Evolutionary conservation across 2,797 vertebrate genomes (phyloP), one percentile per base, ranked within the genome.

Genomic region (Scolopax rusticola): DNA sequence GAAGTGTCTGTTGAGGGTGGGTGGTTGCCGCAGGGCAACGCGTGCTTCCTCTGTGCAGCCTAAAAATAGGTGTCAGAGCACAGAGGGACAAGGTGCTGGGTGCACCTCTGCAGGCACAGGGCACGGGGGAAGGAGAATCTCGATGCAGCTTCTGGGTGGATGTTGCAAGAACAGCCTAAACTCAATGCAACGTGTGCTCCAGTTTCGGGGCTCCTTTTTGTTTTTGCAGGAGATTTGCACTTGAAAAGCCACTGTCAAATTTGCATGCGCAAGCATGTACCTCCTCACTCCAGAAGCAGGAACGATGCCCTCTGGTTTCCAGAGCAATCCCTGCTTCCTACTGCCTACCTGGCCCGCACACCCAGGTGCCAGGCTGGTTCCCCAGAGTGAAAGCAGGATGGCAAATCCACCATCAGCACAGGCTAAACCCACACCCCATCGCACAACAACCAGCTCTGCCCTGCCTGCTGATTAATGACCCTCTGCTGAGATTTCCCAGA

Each of bases 201-300:
- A 3, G 54, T 73, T 84, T 94, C 11, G 3, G 74, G 86, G 47
- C 63, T 93, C 65, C 61, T 76, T 73, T 94, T 92, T 94, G 88
- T 94, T 92, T 90, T 15, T 56, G 2, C 36, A 2, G 50, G 53
- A 69, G 69, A 91, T 95, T 95, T 94, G 95, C 96, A 84, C 96
- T 95, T 92, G 92, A 96, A 93, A 95, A 97, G 96, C 76, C 89
- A 4, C 93, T 56, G 73, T 70, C 87, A 56, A 40, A 95, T 94
- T 85, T 88, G 94, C 93, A 87, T 89, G 92, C n/a, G 3, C 67
- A 54, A 84, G 76, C 84, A 25, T 65, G 74, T 8, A 16, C 13
- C 18, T 23, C 21, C 17, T 16, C 30, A 5, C 50, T 27, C 87
- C 77, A 56, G 94, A 3, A 38, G 4, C 47, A 63, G 83, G 71